Percentiles rank a stretch among this genome's conserved stretches.
These are phyloP conservation scores for Dipus sagitta DNA, from an alignment of 2,797 vertebrate genomes.

Conservation along the genomic window DNA sequence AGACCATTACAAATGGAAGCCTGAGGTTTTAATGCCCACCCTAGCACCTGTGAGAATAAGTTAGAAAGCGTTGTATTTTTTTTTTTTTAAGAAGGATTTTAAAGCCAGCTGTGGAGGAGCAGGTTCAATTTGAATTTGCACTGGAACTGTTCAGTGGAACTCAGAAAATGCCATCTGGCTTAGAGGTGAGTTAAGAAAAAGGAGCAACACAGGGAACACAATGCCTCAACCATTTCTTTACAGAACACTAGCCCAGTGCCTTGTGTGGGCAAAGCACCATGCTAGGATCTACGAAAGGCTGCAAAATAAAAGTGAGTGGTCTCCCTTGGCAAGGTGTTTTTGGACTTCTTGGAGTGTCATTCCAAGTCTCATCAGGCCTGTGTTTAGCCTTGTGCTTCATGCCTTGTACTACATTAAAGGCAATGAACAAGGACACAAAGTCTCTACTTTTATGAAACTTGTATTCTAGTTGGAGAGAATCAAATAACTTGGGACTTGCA, in stretches of 20 bases:
- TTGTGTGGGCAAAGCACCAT: not conserved
- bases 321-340: not conserved
- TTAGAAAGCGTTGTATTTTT: conserved; percentile 34
- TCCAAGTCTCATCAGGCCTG: not conserved
- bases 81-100: conserved; percentile 3
- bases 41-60: conserved; percentile 9
- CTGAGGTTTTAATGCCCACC: conserved; percentile 60
- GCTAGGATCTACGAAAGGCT: not conserved
- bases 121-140: conserved; percentile 72
- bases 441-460: not conserved
- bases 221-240: conserved; percentile 59
- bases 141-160: conserved; percentile 67
- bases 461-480: not conserved
- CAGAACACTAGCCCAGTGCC: not conserved
- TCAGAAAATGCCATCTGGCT: conserved; percentile 73
- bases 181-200: conserved; percentile 70
- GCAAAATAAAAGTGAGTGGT: not conserved
- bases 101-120: conserved; percentile 51
- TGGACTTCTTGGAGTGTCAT: not conserved
- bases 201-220: conserved; percentile 68
- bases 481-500: not conserved
- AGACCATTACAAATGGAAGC: conserved; percentile 57
- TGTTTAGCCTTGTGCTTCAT: not conserved
- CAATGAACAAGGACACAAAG: not conserved
- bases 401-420: not conserved